Evolutionary conservation across 2,113 vertebrate species (phyloP).

Genomic region (Myodes glareolus): DNA sequence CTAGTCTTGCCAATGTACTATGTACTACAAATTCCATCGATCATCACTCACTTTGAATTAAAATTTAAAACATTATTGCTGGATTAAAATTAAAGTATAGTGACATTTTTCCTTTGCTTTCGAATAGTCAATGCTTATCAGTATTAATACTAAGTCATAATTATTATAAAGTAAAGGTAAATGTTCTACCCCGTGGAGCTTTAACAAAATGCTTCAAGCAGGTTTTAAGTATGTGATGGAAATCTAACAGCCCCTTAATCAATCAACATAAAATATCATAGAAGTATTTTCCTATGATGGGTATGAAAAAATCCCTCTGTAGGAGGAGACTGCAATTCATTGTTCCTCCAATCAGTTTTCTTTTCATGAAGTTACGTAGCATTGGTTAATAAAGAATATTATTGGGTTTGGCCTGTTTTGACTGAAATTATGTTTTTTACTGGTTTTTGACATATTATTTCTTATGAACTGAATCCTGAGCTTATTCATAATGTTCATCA

Average conservation of each 20-base stretch:
- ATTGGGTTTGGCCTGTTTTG: background rate
- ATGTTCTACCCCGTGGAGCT: background rate
- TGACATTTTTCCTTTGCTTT: background rate
- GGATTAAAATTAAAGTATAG: background rate
- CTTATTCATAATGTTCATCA: background rate
- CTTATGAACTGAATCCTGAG: background rate
- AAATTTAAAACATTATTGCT: background rate
- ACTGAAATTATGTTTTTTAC: background rate
- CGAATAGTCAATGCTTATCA: background rate
- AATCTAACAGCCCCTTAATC: background rate
- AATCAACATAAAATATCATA: background rate
- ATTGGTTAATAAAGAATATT: slow-evolving; percentile 19
- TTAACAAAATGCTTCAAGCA: background rate
- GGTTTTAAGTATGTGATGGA: background rate
- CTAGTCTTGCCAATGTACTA: background rate
- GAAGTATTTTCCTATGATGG: background rate
- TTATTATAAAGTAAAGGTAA: background rate
- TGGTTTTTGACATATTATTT: slow-evolving; percentile 12
- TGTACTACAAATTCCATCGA: background rate
- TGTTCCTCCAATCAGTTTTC: background rate
- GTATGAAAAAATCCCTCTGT: background rate
- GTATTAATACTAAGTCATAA: background rate
- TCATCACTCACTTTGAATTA: background rate
- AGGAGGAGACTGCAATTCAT: background rate
- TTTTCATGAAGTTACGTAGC: background rate